These are phyloP conservation scores for Paramormyrops hopkinsi DNA, from an alignment of 2,797 vertebrate genomes.

Conservation along the genomic window DNA sequence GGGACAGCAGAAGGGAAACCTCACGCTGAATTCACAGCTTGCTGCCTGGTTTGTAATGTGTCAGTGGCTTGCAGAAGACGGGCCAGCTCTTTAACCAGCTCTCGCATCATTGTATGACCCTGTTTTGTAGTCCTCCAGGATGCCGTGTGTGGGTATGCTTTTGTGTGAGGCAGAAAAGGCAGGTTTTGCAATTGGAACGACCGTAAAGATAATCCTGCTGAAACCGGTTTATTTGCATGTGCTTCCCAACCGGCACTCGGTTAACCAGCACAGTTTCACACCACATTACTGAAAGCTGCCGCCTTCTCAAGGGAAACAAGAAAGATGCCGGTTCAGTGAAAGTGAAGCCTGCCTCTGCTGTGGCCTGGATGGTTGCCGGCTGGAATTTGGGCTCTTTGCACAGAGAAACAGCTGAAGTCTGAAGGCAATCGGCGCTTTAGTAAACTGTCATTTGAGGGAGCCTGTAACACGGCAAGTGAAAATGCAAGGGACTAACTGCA, in stretches of 20 bases:
- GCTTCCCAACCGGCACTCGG: neutral
- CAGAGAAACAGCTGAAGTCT: neutral
- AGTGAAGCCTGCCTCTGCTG: neutral
- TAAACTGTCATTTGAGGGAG: neutral
- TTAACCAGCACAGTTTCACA: neutral
- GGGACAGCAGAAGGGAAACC: neutral
- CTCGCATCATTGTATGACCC: neutral
- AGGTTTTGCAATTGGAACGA: neutral
- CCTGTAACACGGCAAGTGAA: neutral
- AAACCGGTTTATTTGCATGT: neutral
- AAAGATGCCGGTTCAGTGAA: neutral
- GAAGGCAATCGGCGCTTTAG: neutral
- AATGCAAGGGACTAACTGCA: neutral
- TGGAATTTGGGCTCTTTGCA: neutral
- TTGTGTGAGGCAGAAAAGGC: neutral
- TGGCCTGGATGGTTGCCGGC: neutral
- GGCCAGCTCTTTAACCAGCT: neutral
- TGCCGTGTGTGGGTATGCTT: neutral
- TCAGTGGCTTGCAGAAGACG: neutral
- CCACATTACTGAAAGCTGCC: neutral
- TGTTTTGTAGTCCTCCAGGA: neutral
- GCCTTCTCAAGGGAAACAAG: neutral
- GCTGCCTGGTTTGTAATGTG: neutral
- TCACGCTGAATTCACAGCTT: neutral
- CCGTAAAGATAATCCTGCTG: neutral